A percentile compares a stretch with the other conserved stretches of the same genome.
Evolutionary conservation across 2,888 invertebrate species (phyloP).

Genomic region (Ametastegia equiseti): DNA sequence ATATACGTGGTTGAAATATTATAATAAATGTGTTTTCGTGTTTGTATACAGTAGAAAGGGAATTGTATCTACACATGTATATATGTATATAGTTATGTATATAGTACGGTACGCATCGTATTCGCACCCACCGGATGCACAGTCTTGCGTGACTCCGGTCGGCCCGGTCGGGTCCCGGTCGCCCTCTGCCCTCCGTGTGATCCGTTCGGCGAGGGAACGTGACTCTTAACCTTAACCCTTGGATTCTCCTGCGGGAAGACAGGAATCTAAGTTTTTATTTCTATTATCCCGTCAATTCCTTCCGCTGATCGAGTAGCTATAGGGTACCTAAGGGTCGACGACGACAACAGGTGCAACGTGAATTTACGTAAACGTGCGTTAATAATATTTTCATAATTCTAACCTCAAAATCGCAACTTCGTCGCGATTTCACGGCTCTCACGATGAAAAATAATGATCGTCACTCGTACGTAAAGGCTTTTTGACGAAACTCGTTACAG

Average conservation of each 20-base stretch:
- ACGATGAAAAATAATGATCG: too few relatives aligned
- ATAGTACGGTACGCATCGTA: conserved; percentile 43
- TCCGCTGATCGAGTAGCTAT: background rate
- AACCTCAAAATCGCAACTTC: too few relatives aligned
- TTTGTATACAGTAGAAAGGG: background rate
- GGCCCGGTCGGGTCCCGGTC: conserved; percentile 49
- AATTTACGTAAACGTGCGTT: background rate
- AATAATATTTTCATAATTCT: background rate
- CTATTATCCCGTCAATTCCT: background rate
- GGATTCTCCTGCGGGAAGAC: conserved; percentile 29
- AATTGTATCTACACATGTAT: background rate
- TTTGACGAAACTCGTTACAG: too few relatives aligned
- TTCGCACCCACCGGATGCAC: conserved; percentile 65
- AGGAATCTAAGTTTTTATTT: conserved; percentile 20
- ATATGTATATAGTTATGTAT: too few relatives aligned
- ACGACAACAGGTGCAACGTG: conserved; percentile 12
- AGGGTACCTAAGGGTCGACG: too few relatives aligned
- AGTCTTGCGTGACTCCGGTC: conserved; percentile 74
- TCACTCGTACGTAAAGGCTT: too few relatives aligned
- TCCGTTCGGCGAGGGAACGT: conserved; percentile 40
- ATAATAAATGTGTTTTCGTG: conserved; percentile 34
- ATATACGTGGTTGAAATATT: background rate
- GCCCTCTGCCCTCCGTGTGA: conserved; percentile 44
- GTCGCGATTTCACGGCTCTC: too few relatives aligned
- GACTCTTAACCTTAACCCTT: conserved; percentile 43